phyloP scores from a whole-genome alignment of 2,888 invertebrate species.

The Strigamia transsilvanica region DNA sequence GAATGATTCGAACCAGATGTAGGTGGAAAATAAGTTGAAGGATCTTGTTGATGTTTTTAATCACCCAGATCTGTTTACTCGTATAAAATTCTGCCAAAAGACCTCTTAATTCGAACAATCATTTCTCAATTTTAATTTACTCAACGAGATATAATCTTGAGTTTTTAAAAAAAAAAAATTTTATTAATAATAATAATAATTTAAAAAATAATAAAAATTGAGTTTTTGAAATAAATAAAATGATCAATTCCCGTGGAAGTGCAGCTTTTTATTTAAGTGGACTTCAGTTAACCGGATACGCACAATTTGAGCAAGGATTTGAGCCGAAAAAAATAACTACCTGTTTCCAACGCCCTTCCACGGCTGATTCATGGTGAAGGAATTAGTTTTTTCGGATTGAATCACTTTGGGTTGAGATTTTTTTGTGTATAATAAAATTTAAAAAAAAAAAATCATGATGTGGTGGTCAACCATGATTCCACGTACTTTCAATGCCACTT shows the following conservation, averaged over 20 bases:
- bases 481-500: background rate
- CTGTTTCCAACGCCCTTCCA: conserved; percentile 36
- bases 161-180: too few relatives aligned
- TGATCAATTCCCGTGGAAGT: background rate
- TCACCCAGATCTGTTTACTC: background rate
- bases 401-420: conserved; percentile 7
- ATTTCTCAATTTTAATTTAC: background rate
- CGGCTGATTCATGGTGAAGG: conserved; percentile 23
- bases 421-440: background rate
- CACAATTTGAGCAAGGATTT: conserved; percentile 34
- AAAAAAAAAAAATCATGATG: conserved; percentile 6
- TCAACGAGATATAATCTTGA: background rate
- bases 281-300: conserved; percentile 28
- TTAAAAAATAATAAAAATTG: background rate
- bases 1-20: conserved; percentile 29
- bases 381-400: conserved; percentile 17
- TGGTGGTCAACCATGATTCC: conserved; percentile 24
- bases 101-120: background rate
- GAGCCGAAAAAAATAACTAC: background rate
- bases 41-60: conserved; percentile 6
- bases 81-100: background rate
- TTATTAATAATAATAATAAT: background rate
- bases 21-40: background rate
- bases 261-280: background rate
- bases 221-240: background rate